Evolutionary conservation across 2,797 vertebrate species (phyloP).

Genomic region (Cichlasoma orientale): DNA sequence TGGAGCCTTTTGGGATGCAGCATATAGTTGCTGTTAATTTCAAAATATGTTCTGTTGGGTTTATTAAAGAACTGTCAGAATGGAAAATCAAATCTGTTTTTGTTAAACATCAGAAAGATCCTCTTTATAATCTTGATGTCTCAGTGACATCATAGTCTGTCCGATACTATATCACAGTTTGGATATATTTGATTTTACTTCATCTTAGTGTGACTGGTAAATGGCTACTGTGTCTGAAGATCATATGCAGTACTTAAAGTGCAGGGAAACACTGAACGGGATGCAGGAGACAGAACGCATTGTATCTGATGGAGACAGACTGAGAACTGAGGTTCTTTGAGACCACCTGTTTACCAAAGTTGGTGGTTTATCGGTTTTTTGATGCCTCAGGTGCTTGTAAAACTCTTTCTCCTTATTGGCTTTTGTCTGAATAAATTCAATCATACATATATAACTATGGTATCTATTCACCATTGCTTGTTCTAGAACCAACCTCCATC

Average conservation of each 20-base stretch:
- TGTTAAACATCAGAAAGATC: neutral
- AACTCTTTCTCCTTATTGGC: neutral
- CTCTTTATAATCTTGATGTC: neutral
- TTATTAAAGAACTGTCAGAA: neutral
- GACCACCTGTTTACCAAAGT: neutral
- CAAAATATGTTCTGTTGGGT: neutral
- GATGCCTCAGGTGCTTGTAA: neutral
- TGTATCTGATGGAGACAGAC: slow-evolving; percentile 7
- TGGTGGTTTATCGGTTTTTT: neutral
- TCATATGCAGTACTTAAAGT: slow-evolving; percentile 35
- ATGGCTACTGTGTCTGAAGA: neutral
- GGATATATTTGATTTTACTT: neutral
- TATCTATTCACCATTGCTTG: rapidly evolving
- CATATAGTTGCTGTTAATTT: neutral
- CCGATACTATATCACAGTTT: too few relatives aligned
- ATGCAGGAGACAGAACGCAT: slow-evolving; percentile 37
- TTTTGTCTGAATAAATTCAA: neutral
- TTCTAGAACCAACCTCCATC: neutral
- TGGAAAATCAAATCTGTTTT: neutral
- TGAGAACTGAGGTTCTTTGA: neutral
- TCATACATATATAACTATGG: neutral
- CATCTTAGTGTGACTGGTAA: neutral
- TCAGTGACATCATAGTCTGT: too few relatives aligned
- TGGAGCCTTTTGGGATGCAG: neutral
- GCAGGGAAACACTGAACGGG: slow-evolving; percentile 49